phyloP scores from a whole-genome alignment of 2,797 vertebrate species.

The Martes flavigula region DNA sequence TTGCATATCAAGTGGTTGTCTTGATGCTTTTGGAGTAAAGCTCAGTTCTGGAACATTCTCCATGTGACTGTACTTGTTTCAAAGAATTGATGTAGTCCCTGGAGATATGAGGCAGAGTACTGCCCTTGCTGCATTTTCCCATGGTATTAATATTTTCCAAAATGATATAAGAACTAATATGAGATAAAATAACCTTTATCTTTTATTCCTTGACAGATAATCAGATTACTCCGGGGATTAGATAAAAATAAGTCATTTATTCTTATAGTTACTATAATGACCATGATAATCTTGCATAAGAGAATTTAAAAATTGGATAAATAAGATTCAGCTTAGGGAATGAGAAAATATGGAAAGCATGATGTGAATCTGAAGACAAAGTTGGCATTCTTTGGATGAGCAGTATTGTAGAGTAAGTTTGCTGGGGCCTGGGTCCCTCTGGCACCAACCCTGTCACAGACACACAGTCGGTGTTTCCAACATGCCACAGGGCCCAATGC shows the following conservation, averaged over 20 bases:
- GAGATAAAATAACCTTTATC: conserved; percentile 6
- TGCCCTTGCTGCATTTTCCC: background rate
- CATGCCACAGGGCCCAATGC: background rate
- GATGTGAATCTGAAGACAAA: background rate
- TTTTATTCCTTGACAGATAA: conserved; percentile 34
- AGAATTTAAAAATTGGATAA: conserved; percentile 28
- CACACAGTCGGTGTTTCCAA: accelerated
- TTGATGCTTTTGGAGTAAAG: background rate
- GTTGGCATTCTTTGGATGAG: background rate
- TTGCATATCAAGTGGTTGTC: background rate
- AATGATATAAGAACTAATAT: background rate
- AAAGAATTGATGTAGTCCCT: background rate
- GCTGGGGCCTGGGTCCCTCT: background rate
- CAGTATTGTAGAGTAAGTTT: background rate
- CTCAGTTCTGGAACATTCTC: background rate
- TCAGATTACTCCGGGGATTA: conserved; percentile 35
- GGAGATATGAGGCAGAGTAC: background rate
- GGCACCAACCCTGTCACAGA: background rate
- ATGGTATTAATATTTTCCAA: background rate
- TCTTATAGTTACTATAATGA: conserved; percentile 42
- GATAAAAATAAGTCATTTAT: conserved; percentile 54
- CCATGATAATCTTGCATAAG: conserved; percentile 23
- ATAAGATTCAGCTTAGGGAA: background rate
- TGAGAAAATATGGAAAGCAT: background rate
- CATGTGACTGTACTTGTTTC: background rate